Evolutionary conservation across 2,113 vertebrate species (phyloP), one percentile per base, ranked within the genome.

Genomic region (Coptodon bakossiorum): DNA sequence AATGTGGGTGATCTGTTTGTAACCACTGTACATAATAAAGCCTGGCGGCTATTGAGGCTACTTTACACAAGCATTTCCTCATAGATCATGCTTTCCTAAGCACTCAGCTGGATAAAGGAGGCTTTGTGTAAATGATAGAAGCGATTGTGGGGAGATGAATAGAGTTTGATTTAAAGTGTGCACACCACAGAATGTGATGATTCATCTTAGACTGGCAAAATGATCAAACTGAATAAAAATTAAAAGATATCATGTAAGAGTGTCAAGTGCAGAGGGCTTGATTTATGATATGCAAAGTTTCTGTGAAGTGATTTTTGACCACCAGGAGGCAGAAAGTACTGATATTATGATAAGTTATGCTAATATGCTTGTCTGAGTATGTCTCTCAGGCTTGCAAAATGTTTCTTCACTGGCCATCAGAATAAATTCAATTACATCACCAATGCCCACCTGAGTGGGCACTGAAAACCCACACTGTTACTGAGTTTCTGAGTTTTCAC

Each of bases 101-200:
- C 56, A 56, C 85, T 71, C 29, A 4, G 66, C 43, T 53, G 86
- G 22, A 34, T 17, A 6, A 86, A 81, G 40, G 80, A 81, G 79
- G 57, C 83, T 83, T 56, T 84, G 79, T 89, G 66, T 66, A 78
- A 66, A 61, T 84, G 82, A 92, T 85, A 73, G 16, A 88, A 79
- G 81, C 45, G 54, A 87, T 82, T 81, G 71, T 82, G 73, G 17
- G 48, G 53, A n/a, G 24, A 14, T 86, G 73, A 83, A 83, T 52
- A 16, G 57, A 84, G 53, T 68, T 50, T 73, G 36, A 84, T 68
- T 84, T 83, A 59, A 78, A 56, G 76, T 50, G 52, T 56, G 48
- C 24, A n/a, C 17, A 36, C 22, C 36, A 50, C 81, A 80, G 48
- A 66, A 53, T 61, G 29, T 31, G 38, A 71, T 13, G 34, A 81